Evolutionary conservation across 2,113 vertebrate species (phyloP).

Genomic region (Hystrix cristata): DNA sequence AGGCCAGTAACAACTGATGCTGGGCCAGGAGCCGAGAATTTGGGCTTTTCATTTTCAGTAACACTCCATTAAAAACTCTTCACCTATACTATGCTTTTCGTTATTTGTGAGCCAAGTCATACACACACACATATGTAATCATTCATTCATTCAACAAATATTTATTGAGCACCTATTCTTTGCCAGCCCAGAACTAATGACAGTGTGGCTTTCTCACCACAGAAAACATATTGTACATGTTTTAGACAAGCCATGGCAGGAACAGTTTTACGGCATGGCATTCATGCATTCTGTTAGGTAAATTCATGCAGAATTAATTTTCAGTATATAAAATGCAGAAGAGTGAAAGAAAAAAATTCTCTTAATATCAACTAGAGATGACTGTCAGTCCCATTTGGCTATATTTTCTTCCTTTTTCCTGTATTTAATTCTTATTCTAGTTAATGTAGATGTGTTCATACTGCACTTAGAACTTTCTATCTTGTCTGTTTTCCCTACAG

Average conservation of each 20-base stretch:
- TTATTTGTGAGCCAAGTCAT: constrained; percentile 67
- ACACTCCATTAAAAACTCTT: constrained; percentile 80
- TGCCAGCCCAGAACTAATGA: constrained; percentile 63
- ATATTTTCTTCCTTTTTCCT: background rate
- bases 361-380: background rate
- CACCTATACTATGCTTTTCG: constrained; percentile 62
- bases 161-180: constrained; percentile 75
- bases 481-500: background rate
- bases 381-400: background rate
- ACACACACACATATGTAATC: constrained; percentile 43
- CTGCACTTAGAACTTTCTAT: background rate
- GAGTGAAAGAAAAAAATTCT: background rate
- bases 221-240: constrained; percentile 2
- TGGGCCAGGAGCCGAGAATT: constrained; percentile 58
- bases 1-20: constrained; percentile 74
- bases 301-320: constrained; percentile 26
- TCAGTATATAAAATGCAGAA: background rate
- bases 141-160: constrained; percentile 78
- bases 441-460: background rate
- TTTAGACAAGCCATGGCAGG: constrained; percentile 2
- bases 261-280: background rate
- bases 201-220: constrained; percentile 58
- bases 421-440: background rate
- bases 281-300: background rate
- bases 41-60: constrained; percentile 73